Percentiles rank a stretch among this genome's conserved stretches.
phyloP scores from a whole-genome alignment of 2,113 vertebrate species.

The Dicentrarchus labrax region DNA sequence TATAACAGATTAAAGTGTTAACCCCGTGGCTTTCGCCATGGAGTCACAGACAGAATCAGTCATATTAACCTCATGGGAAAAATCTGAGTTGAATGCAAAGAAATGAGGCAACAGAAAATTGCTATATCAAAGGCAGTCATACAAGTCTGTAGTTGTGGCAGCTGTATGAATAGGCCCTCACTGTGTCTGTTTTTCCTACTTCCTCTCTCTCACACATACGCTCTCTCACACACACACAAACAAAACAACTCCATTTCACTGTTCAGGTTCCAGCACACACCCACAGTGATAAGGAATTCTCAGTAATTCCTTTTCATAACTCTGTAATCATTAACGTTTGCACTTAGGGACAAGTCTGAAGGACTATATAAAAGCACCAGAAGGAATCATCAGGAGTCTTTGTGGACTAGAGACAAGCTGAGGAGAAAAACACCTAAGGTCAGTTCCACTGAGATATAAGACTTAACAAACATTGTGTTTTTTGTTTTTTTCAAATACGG shows the following conservation, averaged over 20 bases:
- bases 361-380: background rate
- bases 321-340: constrained; percentile 62
- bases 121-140: constrained; percentile 48
- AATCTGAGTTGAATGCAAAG: background rate
- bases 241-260: background rate
- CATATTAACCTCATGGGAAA: constrained; percentile 36
- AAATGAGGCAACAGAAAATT: constrained; percentile 1
- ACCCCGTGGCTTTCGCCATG: background rate
- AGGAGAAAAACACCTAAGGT: constrained; percentile 33
- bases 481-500: too few relatives aligned
- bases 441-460: constrained; percentile 11
- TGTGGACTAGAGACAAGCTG: background rate
- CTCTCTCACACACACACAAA: background rate
- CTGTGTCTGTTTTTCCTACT: background rate
- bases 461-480: background rate
- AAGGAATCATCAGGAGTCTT: background rate
- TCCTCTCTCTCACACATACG: background rate
- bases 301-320: background rate
- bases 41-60: background rate
- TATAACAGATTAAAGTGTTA: constrained; percentile 4
- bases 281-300: background rate
- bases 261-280: constrained; percentile 5
- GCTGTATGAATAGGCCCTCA: constrained; percentile 32
- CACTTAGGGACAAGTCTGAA: background rate
- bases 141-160: constrained; percentile 58